A percentile compares a stretch with the other conserved stretches of the same genome.
These are phyloP conservation scores for Macrophya annulata DNA, from an alignment of 2,888 invertebrate species.

Conservation along the genomic window DNA sequence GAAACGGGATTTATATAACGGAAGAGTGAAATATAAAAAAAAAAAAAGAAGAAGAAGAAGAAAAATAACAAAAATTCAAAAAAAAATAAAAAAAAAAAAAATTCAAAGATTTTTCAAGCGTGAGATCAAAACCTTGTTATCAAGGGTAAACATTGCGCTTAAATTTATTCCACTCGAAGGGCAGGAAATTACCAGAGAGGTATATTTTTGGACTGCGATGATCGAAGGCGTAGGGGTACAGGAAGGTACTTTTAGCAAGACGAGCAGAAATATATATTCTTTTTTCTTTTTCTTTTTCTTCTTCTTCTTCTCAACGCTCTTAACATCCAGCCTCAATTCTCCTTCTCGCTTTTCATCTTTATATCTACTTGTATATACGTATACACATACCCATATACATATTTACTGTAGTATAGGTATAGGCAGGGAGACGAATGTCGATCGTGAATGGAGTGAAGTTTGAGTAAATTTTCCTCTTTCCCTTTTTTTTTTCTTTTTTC, in stretches of 20 bases:
- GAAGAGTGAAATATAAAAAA: not conserved
- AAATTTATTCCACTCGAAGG: slow-evolving; percentile 41
- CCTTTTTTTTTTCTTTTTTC: not conserved
- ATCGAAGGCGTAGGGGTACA: not conserved
- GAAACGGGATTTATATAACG: no score
- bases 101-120: slow-evolving; percentile 14
- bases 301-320: no score
- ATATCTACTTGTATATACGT: no score
- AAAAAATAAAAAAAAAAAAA: not conserved
- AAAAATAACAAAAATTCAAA: not conserved
- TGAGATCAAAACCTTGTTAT: slow-evolving; percentile 35
- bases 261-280: not conserved
- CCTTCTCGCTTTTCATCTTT: not conserved
- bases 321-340: not conserved
- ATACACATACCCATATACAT: not conserved
- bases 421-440: not conserved
- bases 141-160: slow-evolving; percentile 37
- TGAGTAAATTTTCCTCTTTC: not conserved
- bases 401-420: not conserved
- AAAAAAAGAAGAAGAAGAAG: not conserved
- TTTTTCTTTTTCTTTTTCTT: no score
- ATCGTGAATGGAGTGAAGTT: not conserved
- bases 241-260: not conserved
- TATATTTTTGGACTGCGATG: slow-evolving; percentile 8
- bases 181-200: slow-evolving; percentile 37